Conservation (phyloP, 2,888 invertebrate genomes). For the Calameuta idolon region DNA sequence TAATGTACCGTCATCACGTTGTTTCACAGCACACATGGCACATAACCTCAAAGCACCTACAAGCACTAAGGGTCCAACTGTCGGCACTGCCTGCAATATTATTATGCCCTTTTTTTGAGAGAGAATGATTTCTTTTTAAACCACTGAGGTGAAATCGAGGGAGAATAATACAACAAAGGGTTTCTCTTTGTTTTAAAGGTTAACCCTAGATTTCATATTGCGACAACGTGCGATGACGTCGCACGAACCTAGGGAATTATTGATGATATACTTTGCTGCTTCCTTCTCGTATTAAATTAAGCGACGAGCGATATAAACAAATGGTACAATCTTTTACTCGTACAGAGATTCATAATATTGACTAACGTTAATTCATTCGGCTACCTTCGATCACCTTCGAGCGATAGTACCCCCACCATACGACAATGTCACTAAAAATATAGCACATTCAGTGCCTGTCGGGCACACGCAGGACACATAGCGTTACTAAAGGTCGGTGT, state of each 20-base stretch:
- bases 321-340: neutral
- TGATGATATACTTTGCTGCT: neutral
- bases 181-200: neutral
- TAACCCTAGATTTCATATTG: neutral
- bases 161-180: neutral
- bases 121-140: neutral
- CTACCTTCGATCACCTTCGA: neutral
- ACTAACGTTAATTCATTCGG: neutral
- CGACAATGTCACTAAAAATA: neutral
- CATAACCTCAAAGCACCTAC: neutral
- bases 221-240: too few relatives aligned
- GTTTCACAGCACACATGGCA: neutral
- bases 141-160: neutral
- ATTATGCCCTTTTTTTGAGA: neutral
- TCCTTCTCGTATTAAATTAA: neutral
- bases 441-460: neutral
- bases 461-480: neutral
- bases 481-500: conserved; percentile 7
- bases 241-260: neutral
- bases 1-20: neutral
- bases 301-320: neutral
- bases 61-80: neutral
- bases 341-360: neutral
- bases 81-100: neutral
- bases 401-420: neutral